These are phyloP conservation scores for Cyclophora punctaria DNA, from an alignment of 2,888 invertebrate genomes.

Conservation along the genomic window DNA sequence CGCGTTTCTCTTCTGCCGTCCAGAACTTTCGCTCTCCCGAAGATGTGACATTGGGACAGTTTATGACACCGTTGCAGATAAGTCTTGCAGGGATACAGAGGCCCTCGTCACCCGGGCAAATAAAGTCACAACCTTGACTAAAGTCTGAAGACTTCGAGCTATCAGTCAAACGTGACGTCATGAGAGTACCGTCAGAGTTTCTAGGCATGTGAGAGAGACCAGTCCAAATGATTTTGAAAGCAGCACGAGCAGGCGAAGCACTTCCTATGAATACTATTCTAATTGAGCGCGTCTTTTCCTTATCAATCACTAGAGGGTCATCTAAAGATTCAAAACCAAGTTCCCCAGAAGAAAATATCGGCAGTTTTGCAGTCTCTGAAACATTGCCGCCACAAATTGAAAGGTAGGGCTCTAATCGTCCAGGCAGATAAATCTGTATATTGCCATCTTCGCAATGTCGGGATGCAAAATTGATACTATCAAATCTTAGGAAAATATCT, in stretches of 20 bases:
- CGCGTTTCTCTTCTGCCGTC: slow-evolving; percentile 65
- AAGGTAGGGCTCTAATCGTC: slow-evolving; percentile 82
- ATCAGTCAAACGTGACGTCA: slow-evolving; percentile 84
- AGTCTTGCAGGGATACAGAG: slow-evolving; percentile 88
- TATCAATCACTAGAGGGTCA: slow-evolving; percentile 73
- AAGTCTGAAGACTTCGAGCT: slow-evolving; percentile 60
- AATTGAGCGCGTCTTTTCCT: slow-evolving; percentile 77
- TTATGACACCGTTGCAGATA: slow-evolving; percentile 90
- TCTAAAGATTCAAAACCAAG: slow-evolving; percentile 77
- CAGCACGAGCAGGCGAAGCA: slow-evolving; percentile 86
- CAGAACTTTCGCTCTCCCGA: slow-evolving; percentile 60
- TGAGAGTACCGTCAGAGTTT: slow-evolving; percentile 85
- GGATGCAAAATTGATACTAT: slow-evolving; percentile 89
- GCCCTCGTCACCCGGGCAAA: slow-evolving; percentile 89
- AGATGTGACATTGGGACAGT: slow-evolving; percentile 85
- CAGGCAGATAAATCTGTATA: slow-evolving; percentile 86
- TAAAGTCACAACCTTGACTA: slow-evolving; percentile 83
- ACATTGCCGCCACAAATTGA: slow-evolving; percentile 92
- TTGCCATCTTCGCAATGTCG: slow-evolving; percentile 90
- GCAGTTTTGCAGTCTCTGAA: slow-evolving; percentile 84
- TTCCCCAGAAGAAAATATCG: slow-evolving; percentile 86
- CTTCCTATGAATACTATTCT: slow-evolving; percentile 84
- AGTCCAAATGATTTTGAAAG: slow-evolving; percentile 93
- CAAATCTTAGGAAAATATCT: slow-evolving; percentile 91
- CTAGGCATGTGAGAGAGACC: slow-evolving; percentile 90